Evolutionary conservation across 2,888 invertebrate genomes (phyloP).

Genomic region (Zonitis immaculata): DNA sequence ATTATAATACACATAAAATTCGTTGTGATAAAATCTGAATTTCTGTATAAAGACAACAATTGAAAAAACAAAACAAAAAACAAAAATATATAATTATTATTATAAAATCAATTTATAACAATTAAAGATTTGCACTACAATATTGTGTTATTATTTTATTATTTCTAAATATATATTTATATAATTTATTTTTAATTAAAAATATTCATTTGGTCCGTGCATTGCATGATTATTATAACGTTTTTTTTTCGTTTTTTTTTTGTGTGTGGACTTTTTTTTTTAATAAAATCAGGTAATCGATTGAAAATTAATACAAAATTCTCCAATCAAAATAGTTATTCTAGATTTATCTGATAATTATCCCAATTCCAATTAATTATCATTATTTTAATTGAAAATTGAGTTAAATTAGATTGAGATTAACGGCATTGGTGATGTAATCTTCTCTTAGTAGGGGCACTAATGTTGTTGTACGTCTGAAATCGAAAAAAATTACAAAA

Average conservation of each 20-base stretch:
- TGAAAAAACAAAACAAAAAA: not conserved
- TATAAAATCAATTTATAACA: constrained; percentile 3
- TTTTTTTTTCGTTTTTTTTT: too few relatives aligned
- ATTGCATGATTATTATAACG: constrained; percentile 26
- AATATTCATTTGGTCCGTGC: constrained; percentile 41
- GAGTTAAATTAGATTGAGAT: constrained; percentile 46
- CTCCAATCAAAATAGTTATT: too few relatives aligned
- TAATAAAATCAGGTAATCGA: not conserved
- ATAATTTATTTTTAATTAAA: constrained; percentile 28
- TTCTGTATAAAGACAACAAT: constrained; percentile 18
- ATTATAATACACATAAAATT: constrained; percentile 7
- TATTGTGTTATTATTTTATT: not conserved
- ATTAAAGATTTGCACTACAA: constrained; percentile 24
- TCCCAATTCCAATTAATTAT: constrained; percentile 29
- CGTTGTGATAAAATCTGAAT: constrained; percentile 24
- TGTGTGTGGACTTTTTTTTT: not conserved
- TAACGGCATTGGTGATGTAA: constrained; percentile 59
- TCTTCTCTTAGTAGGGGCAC: constrained; percentile 64
- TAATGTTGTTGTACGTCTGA: constrained; percentile 59
- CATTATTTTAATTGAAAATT: constrained; percentile 34
- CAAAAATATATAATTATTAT: not conserved
- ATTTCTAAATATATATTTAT: not conserved
- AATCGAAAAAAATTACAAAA: constrained; percentile 32
- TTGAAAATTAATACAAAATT: not conserved
- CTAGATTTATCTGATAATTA: too few relatives aligned